Evolutionary conservation across 2,888 invertebrate genomes (phyloP).

Genomic region (Spodoptera littoralis): DNA sequence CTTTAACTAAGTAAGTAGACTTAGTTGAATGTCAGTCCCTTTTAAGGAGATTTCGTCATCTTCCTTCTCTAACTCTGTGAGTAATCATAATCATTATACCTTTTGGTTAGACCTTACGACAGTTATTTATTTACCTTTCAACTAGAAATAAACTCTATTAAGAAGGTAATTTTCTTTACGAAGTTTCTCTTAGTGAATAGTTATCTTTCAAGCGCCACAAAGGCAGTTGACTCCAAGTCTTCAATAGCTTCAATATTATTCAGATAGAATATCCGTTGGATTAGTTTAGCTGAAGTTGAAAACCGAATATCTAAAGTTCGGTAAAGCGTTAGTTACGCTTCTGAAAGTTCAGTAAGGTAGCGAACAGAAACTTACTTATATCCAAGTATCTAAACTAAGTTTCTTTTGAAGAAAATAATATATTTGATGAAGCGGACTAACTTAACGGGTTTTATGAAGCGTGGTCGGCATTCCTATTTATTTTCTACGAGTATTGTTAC

Average conservation of each 20-base stretch:
- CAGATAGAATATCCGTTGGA: slow-evolving; percentile 8
- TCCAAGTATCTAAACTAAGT: slow-evolving; percentile 4
- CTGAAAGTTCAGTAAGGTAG: slow-evolving; percentile 12
- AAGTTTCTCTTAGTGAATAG: not conserved
- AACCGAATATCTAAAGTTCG: slow-evolving; percentile 38
- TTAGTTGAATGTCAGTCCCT: too few species aligned
- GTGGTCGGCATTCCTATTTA: too few species aligned
- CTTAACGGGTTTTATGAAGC: not conserved
- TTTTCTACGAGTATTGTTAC: too few species aligned
- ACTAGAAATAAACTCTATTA: too few species aligned
- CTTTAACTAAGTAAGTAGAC: too few species aligned
- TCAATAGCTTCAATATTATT: slow-evolving; percentile 26
- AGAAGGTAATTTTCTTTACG: not conserved
- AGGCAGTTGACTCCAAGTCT: slow-evolving; percentile 9
- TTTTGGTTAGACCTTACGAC: too few species aligned
- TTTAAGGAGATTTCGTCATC: too few species aligned
- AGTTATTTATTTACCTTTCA: too few species aligned
- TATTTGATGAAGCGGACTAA: not conserved
- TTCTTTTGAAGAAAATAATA: slow-evolving; percentile 15
- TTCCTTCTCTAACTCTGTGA: too few species aligned
- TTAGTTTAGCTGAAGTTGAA: slow-evolving; percentile 33
- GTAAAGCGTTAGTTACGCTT: slow-evolving; percentile 21
- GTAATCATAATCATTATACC: too few species aligned
- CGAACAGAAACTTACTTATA: slow-evolving; percentile 30
- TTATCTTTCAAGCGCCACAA: not conserved